Conservation (phyloP, 2,797 vertebrate genomes). For the Chelon labrosus region DNA sequence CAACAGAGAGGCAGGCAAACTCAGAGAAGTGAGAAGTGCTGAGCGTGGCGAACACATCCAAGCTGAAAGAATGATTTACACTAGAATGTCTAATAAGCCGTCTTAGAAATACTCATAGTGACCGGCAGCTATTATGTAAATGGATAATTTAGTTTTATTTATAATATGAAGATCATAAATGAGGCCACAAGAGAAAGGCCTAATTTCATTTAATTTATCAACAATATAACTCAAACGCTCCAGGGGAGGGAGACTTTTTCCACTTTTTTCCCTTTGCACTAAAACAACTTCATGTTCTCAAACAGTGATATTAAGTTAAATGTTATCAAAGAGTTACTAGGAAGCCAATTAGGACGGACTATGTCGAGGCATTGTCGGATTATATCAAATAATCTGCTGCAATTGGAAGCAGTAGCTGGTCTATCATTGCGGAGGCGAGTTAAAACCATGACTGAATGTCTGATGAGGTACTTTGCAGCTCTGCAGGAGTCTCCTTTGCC, state of each 20-base stretch:
- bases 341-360: conserved; percentile 26
- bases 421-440: conserved; percentile 38
- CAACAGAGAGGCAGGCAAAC: conserved; percentile 13
- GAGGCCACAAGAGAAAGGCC: background rate
- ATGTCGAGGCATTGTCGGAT: conserved; percentile 23
- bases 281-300: conserved; percentile 16
- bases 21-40: conserved; percentile 10
- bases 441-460: conserved; percentile 64
- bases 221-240: conserved; percentile 23
- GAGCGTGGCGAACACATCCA: conserved; percentile 1
- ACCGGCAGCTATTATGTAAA: conserved; percentile 29
- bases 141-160: conserved; percentile 14
- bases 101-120: conserved; percentile 5
- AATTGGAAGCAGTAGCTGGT: conserved; percentile 36
- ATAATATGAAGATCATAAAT: conserved; percentile 10
- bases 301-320: conserved; percentile 38
- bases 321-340: conserved; percentile 28
- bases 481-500: conserved; percentile 61
- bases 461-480: conserved; percentile 68
- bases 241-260: background rate
- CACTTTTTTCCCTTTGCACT: background rate
- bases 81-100: conserved; percentile 29
- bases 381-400: conserved; percentile 40
- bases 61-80: conserved; percentile 35
- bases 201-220: conserved; percentile 36